phyloP scores from a whole-genome alignment of 2,113 vertebrate species.

The Xyrauchen texanus region DNA sequence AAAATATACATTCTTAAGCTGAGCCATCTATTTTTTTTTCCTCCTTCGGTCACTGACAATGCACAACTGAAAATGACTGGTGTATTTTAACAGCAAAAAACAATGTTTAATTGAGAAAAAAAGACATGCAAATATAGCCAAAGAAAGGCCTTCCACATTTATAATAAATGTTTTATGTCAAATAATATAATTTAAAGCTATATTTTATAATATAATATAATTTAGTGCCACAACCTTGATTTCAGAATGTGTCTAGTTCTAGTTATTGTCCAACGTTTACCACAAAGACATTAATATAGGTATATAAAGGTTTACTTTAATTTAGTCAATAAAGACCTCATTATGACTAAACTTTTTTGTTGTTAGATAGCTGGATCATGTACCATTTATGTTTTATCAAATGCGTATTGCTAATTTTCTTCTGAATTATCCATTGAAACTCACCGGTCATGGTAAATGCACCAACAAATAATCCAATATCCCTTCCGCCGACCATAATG shows the following conservation, averaged over 20 bases:
- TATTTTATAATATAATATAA: not conserved
- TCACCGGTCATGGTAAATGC: constrained; percentile 98
- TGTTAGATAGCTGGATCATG: not conserved
- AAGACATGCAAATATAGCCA: too few species aligned
- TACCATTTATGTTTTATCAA: not conserved
- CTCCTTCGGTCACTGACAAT: too few species aligned
- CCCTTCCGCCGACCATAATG: constrained; percentile 96
- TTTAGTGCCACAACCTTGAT: not conserved
- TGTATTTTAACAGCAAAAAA: too few species aligned
- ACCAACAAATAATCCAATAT: constrained; percentile 95
- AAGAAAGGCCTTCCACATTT: too few species aligned
- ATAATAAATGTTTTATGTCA: too few species aligned
- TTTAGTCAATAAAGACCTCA: not conserved
- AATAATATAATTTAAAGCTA: too few species aligned
- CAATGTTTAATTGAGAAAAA: too few species aligned
- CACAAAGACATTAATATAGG: too few species aligned
- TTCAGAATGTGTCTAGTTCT: not conserved
- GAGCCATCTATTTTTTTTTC: too few species aligned
- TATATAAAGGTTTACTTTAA: not conserved
- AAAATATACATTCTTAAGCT: too few species aligned
- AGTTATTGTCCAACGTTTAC: not conserved
- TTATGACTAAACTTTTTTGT: not conserved
- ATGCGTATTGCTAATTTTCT: not conserved
- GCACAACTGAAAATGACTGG: too few species aligned
- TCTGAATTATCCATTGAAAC: constrained; percentile 40